Evolutionary conservation across 2,113 vertebrate genomes (phyloP), one percentile per base, ranked within the genome.

Genomic region (Xyliphius kryptos): DNA sequence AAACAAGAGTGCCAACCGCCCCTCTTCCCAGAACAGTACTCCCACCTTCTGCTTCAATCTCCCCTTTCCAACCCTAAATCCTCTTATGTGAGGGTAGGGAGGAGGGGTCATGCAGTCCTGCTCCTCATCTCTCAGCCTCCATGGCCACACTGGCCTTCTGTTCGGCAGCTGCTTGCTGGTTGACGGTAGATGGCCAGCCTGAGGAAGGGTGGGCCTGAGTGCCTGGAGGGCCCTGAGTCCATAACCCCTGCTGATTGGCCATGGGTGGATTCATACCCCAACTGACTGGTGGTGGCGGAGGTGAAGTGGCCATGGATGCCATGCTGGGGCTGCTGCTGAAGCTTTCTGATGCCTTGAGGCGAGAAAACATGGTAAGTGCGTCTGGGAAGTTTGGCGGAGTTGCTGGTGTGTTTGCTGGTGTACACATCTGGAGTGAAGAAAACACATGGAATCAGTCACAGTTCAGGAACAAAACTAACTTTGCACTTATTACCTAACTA

Each of bases 121-220:
- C 22, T 80, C 83, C 90, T 97, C 94, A 98, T 97, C 95, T 96
- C 85, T 97, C 94, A 0, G 94, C 95, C 84, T 97, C 94, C 91
- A 96, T 91, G 67, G 89, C 88, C 50, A 92, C 89, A 16, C 89
- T 97, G 79, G 89, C 89, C 87, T 93, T 91, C 76, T 93, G 89
- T 89, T 94, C 90, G 0, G 90, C 66, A n/a, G 87, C 76, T 3
- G 87, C 82, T 76, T 89, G 89, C 71, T 87, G 88, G 54, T 89
- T 89, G 74, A 86, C 86, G 2, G 87, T 55, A 5, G 88, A 88
- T 0, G 93, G 93, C 92, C 92, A 93, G 82, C 88, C 88, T 1
- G 90, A 52, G 8, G 82, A 81, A 52, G 75, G 75, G 73, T 82
- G 73, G 16, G 66, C 80, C 51, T 91, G 91, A 6, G 82, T 86